These are phyloP conservation scores for Drosophila pseudotakahashii DNA, from an alignment of 2,888 invertebrate species.

Conservation along the genomic window DNA sequence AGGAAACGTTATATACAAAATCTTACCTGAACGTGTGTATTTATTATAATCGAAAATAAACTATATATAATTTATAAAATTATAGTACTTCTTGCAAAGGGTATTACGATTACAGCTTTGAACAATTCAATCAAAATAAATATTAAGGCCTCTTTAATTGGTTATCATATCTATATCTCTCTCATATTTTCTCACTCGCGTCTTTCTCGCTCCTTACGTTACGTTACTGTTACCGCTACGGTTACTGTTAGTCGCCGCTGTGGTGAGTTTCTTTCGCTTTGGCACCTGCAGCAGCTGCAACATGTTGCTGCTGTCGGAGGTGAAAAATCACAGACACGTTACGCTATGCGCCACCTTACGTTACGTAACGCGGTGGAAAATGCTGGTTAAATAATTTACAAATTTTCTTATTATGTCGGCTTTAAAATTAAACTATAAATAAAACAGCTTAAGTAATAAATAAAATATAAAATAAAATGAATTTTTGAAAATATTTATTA, in stretches of 20 bases:
- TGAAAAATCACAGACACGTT: constrained; percentile 13
- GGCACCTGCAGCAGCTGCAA: constrained; percentile 59
- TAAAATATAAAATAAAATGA: too few species aligned
- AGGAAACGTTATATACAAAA: too few species aligned
- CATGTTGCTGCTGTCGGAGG: constrained; percentile 30
- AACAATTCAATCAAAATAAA: neutral
- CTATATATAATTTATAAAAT: too few species aligned
- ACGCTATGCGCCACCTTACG: constrained; percentile 55
- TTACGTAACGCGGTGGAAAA: constrained; percentile 1
- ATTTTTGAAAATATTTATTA: too few species aligned
- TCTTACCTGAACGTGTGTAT: too few species aligned
- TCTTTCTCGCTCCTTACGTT: neutral
- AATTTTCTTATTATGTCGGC: neutral
- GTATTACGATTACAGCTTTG: too few species aligned
- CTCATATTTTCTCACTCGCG: neutral
- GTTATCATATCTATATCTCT: neutral
- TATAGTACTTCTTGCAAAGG: too few species aligned
- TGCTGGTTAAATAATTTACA: constrained; percentile 1
- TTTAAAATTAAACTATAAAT: too few species aligned
- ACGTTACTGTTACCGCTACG: neutral
- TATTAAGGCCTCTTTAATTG: constrained; percentile 3
- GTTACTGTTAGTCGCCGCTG: constrained; percentile 3
- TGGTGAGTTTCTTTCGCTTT: constrained; percentile 56
- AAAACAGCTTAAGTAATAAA: too few species aligned
- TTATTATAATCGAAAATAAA: too few species aligned